These are phyloP conservation scores for Sinohyriopsis cumingii DNA, from an alignment of 2,888 invertebrate species.

Conservation along the genomic window DNA sequence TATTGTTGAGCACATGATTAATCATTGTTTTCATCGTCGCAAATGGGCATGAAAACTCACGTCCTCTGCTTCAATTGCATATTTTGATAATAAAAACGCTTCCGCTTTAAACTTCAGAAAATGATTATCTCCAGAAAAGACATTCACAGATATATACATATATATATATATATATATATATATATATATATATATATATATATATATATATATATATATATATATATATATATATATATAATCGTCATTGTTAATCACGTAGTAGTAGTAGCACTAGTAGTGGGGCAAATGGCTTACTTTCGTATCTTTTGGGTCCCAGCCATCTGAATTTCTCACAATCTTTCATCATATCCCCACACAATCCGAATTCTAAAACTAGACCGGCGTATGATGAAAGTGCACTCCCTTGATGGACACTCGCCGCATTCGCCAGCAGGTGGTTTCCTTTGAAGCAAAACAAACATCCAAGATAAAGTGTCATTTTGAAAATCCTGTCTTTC, in stretches of 20 bases:
- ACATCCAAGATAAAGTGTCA: neutral
- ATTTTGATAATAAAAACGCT: too few relatives aligned
- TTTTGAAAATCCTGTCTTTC: too few relatives aligned
- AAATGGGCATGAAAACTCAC: too few relatives aligned
- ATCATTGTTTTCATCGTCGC: too few relatives aligned
- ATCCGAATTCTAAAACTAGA: slow-evolving; percentile 56
- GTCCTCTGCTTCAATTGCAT: too few relatives aligned
- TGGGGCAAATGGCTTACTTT: slow-evolving; percentile 33
- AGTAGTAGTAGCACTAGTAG: neutral
- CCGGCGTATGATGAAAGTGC: slow-evolving; percentile 49
- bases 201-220: too few relatives aligned
- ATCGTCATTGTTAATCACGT: neutral
- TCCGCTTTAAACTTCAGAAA: too few relatives aligned
- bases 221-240: too few relatives aligned
- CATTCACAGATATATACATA: neutral
- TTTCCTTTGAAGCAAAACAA: slow-evolving; percentile 26
- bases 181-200: too few relatives aligned
- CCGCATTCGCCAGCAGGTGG: slow-evolving; percentile 48
- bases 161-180: too few relatives aligned
- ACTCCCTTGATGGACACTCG: slow-evolving; percentile 53
- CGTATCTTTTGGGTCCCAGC: slow-evolving; percentile 59
- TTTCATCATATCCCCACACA: slow-evolving; percentile 61
- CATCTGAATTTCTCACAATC: slow-evolving; percentile 59
- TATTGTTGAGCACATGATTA: neutral
- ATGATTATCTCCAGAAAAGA: neutral